These are phyloP conservation scores for Gibbula magus DNA, from an alignment of 2,888 invertebrate species.

Conservation along the genomic window DNA sequence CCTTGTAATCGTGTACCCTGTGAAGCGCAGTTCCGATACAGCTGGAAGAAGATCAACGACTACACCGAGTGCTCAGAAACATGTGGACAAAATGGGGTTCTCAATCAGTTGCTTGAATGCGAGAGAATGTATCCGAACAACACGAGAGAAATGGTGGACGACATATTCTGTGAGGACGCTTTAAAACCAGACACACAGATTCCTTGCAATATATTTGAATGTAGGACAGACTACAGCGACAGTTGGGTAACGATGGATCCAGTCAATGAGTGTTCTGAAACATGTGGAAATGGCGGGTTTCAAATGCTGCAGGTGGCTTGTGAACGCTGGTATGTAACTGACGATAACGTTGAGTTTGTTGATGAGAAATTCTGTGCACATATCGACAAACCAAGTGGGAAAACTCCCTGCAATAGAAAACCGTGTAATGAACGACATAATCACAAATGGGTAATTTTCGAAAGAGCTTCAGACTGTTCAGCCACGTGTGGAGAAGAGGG, in stretches of 20 bases:
- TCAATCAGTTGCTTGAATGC: slow-evolving; percentile 42
- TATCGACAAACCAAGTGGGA: too few species aligned
- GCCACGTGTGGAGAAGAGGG: slow-evolving; percentile 53
- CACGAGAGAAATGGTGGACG: slow-evolving; percentile 21
- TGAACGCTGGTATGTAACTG: too few species aligned
- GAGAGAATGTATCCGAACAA: slow-evolving; percentile 32
- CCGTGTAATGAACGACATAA: too few species aligned
- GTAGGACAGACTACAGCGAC: too few species aligned
- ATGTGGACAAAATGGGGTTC: slow-evolving; percentile 52
- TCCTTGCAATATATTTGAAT: too few species aligned
- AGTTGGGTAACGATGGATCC: too few species aligned
- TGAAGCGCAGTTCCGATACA: slow-evolving; percentile 39
- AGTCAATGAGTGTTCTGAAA: too few species aligned
- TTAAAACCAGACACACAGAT: slow-evolving; percentile 25
- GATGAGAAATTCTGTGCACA: too few species aligned
- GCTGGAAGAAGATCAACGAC: slow-evolving; percentile 54
- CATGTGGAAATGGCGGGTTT: too few species aligned
- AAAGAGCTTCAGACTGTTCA: slow-evolving; percentile 56
- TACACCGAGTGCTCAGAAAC: slow-evolving; percentile 54
- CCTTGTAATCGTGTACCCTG: slow-evolving; percentile 49
- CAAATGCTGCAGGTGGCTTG: too few species aligned
- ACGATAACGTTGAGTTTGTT: too few species aligned
- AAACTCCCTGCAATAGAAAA: too few species aligned
- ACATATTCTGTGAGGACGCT: slow-evolving; percentile 35
- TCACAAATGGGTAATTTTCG: slow-evolving; percentile 52